A percentile compares a stretch with the other conserved stretches of the same genome.
Conservation (phyloP, 2,888 invertebrate genomes). For the Aethes cnicana region DNA sequence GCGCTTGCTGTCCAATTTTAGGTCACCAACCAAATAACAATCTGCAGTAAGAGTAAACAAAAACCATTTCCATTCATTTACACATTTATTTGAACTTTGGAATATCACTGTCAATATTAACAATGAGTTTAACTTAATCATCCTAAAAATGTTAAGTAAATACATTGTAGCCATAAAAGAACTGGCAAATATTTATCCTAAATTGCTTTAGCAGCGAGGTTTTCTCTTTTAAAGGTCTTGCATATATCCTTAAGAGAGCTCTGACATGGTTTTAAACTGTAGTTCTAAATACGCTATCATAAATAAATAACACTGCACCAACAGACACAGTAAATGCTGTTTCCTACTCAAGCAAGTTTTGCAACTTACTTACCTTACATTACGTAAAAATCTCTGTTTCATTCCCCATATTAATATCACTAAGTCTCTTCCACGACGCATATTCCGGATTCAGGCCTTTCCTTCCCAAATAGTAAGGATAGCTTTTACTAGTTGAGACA, state of each 20-base stretch:
- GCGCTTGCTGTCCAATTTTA: too few species aligned
- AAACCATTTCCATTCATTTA: not conserved
- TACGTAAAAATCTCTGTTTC: slow-evolving; percentile 62
- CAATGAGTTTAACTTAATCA: not conserved
- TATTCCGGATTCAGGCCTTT: slow-evolving; percentile 61
- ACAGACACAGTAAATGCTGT: not conserved
- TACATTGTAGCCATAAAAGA: too few species aligned
- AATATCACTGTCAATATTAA: slow-evolving; percentile 3
- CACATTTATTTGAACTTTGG: slow-evolving; percentile 2
- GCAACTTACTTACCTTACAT: too few species aligned
- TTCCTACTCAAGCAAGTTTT: not conserved
- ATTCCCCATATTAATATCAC: slow-evolving; percentile 60
- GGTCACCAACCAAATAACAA: too few species aligned
- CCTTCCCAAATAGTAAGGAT: slow-evolving; percentile 63
- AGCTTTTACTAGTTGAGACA: slow-evolving; percentile 57
- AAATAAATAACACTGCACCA: not conserved
- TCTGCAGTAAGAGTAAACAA: not conserved
- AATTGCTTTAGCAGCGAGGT: too few species aligned
- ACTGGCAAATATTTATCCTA: not conserved
- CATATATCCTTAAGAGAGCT: too few species aligned
- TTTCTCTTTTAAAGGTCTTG: too few species aligned
- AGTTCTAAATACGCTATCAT: not conserved
- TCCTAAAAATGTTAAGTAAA: not conserved
- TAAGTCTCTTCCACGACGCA: slow-evolving; percentile 59
- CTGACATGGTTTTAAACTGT: not conserved